A percentile compares a stretch with the other conserved stretches of the same genome.
These are phyloP conservation scores for Pelodytes ibericus DNA, from an alignment of 2,797 vertebrate species.

Conservation along the genomic window DNA sequence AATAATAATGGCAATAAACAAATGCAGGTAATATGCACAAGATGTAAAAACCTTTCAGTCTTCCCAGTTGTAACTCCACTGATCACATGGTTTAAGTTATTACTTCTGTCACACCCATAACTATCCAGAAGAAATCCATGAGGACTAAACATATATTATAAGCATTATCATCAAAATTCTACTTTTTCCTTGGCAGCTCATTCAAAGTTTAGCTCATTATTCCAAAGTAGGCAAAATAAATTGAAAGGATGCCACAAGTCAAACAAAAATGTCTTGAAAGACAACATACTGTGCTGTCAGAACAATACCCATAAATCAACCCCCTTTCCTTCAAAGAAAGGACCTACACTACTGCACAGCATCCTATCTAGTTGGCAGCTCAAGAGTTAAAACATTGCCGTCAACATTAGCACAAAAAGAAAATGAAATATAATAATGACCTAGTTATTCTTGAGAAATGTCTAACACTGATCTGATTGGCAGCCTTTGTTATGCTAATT, in stretches of 20 bases:
- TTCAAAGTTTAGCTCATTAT: not conserved
- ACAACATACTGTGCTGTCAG: not conserved
- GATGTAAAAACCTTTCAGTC: too few species aligned
- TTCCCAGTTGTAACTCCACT: not conserved
- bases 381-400: not conserved
- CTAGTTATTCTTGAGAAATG: not conserved
- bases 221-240: not conserved
- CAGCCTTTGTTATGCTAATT: not conserved
- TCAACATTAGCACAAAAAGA: not conserved
- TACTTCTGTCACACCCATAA: too few species aligned
- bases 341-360: not conserved
- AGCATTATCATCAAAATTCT: not conserved
- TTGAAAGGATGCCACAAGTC: not conserved
- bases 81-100: too few species aligned
- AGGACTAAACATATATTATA: not conserved
- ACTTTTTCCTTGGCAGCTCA: not conserved
- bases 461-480: not conserved
- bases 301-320: not conserved
- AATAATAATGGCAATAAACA: too few species aligned
- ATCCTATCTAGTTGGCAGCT: not conserved
- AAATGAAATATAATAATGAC: not conserved
- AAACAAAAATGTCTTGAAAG: not conserved
- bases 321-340: not conserved
- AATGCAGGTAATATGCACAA: too few species aligned
- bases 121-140: too few species aligned